Base-by-base conservation (phyloP, 2,888 invertebrate genomes). In the Synanthedon vespiformis region DNA sequence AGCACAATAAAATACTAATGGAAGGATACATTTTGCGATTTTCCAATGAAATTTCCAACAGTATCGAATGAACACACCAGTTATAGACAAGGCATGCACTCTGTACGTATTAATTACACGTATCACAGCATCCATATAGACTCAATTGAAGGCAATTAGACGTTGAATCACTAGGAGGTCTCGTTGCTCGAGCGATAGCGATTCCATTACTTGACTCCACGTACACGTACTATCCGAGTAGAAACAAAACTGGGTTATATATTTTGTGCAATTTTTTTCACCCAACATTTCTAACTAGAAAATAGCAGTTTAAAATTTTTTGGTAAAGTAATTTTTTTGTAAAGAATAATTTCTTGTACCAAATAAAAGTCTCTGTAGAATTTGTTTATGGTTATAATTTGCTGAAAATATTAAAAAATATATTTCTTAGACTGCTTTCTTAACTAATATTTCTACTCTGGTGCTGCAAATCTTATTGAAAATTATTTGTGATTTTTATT, bases 71-170 rank as follows among this genome's bases (percentile, higher is more conserved):
- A 44, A 44, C 44, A 44, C 34, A 34, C 34, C 34, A 34, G 34
- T 34, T 34, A 10, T 2, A 44, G 44, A 14, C 51, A 34, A 54
- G 51, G 51, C 52, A 52, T 53, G 53, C 52, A 55, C 51, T 63
- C 54, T 56, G 60, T 62, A 58, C 66, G 59, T 74, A 72, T 72
- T 75, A 74, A 72, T 74, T 71, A 73, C 68, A 63, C 64, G 55
- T 69, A 77, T 79, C 74, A 67, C 58, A 40, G 56, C 58, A 60
- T 55, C 63, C 67, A 65, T 68, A 71, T 68, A 59, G 55, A 63
- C 61, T 63, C 74, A 76, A 77, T 77, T 78, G 71, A 61, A 63
- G 60, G 56, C 74, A 76, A 78, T 78, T 78, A 77, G 65, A 62
- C 57, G 57, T 54, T 63, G 64, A 65, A 64, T 67, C 61, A 62